Base-by-base conservation (phyloP, 1,140 invertebrate species). In the Latrodectus geometricus region DNA sequence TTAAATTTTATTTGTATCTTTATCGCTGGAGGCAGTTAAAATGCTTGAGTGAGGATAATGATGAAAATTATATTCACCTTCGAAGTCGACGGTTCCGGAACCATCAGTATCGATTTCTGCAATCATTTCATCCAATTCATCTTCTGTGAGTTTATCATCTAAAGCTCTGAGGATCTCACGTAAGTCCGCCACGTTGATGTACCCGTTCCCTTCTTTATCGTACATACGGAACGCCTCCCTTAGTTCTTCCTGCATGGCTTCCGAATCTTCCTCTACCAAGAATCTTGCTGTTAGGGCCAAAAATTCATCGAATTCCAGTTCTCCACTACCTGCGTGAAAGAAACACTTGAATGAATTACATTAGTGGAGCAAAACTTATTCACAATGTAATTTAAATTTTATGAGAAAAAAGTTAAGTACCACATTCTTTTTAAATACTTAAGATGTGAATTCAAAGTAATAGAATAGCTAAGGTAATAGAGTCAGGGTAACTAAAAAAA, bases 41-140 rank as follows among this genome's bases (percentile, higher is more conserved):
- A 23, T 15, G 12, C 23, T 12, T 49, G 73, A 20, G 14, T 49
- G 23, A 17, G 14, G 14, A 49, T 12, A 52, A 4, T 49, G 15
- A 15, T 15, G 23, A 52, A 17, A 9, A 23, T n/a, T 65, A 89
- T 0, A 88, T 90, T 90, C 92, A 95, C 94, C 95, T 90, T 95
- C 95, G 90, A 96, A 96, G 90, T 96, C 95, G 66, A 96, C 95
- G 70, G 95, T 96, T 88, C 95, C 95, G 80, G 96, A 97, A 89
- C 96, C 97, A 91, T 98, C 97, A 87, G 96, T 96, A 91, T 98
- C 97, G 90, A 98, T 98, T 93, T 98, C 97, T 90, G 97, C 96
- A 91, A 98, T 98, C 94, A 98, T 97, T 90, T 96, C 95, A 90
- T 98, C 96, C 88, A 98, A 93, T 91, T 98, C 97, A 85, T 96